A percentile compares a stretch with the other conserved stretches of the same genome.
These are phyloP conservation scores for Meriones unguiculatus DNA, from an alignment of 2,113 vertebrate genomes.

Conservation along the genomic window DNA sequence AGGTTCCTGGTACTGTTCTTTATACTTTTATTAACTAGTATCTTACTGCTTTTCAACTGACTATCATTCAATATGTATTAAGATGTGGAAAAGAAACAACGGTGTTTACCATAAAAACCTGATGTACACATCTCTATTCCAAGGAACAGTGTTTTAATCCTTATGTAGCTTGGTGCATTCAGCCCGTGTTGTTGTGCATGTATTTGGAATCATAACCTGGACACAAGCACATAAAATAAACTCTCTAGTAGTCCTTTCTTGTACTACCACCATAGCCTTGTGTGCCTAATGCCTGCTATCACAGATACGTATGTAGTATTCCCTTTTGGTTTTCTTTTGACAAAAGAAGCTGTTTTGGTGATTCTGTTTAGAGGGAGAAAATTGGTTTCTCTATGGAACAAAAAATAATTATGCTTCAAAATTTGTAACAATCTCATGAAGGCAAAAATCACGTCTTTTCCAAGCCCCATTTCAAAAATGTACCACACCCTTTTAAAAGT, in stretches of 20 bases:
- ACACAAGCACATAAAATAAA: not conserved
- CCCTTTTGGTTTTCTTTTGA: constrained; percentile 42
- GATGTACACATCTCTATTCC: not conserved
- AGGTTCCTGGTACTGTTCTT: not conserved
- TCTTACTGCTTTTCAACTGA: constrained; percentile 28
- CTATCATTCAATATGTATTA: not conserved
- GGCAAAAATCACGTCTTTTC: not conserved
- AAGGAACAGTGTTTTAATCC: constrained; percentile 6
- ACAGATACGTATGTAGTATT: constrained; percentile 27
- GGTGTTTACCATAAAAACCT: constrained; percentile 17
- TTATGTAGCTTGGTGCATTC: constrained; percentile 16
- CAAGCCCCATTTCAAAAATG: constrained; percentile 33
- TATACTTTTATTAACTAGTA: constrained; percentile 24
- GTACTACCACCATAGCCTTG: not conserved
- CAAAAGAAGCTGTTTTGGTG: constrained; percentile 7
- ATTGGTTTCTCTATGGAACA: constrained; percentile 23
- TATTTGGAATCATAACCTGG: not conserved
- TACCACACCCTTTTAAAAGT: constrained; percentile 22
- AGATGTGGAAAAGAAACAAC: constrained; percentile 7
- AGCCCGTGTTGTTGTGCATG: not conserved
- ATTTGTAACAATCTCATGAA: not conserved
- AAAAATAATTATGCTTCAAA: not conserved
- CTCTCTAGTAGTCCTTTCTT: constrained; percentile 10
- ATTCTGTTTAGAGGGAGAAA: constrained; percentile 35
- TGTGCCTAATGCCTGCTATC: not conserved